Conservation (phyloP, 2,888 invertebrate species). For the Ochropleura leucogaster region DNA sequence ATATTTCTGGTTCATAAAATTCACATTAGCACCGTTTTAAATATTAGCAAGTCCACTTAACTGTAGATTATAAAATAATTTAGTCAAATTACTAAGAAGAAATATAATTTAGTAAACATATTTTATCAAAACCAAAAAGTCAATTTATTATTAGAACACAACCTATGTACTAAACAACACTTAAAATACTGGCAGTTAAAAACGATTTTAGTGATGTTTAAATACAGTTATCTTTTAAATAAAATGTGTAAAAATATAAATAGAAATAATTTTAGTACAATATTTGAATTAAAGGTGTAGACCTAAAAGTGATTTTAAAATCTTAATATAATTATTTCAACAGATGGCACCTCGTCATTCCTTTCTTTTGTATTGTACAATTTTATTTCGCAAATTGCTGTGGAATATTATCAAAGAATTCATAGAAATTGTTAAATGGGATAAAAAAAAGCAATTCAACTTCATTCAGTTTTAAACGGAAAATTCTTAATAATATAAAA, state of each 20-base stretch:
- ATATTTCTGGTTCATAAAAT: constrained; percentile 48
- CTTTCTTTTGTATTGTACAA: constrained; percentile 1
- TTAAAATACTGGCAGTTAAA: constrained; percentile 84
- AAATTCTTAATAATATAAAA: constrained; percentile 15
- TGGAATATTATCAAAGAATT: neutral
- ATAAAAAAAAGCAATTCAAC: neutral
- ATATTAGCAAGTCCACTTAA: constrained; percentile 56
- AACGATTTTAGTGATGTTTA: constrained; percentile 57
- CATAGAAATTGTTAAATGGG: neutral
- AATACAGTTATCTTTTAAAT: constrained; percentile 44
- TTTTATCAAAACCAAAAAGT: constrained; percentile 43
- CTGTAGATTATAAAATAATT: constrained; percentile 35
- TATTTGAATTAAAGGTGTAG: constrained; percentile 5
- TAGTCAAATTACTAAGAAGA: constrained; percentile 31
- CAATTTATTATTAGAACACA: constrained; percentile 73
- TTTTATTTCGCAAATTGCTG: neutral
- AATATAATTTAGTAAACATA: constrained; percentile 25
- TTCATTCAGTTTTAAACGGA: constrained; percentile 14
- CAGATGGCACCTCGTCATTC: constrained; percentile 27
- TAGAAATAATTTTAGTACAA: constrained; percentile 22
- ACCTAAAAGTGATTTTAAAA: neutral
- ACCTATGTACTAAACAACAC: constrained; percentile 82
- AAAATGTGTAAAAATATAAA: constrained; percentile 6
- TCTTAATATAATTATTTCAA: constrained; percentile 9
- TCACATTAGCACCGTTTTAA: constrained; percentile 68